Evolutionary conservation across 1,140 invertebrate species (phyloP), one percentile per base, ranked within the genome.

Genomic region (Drosophila sp.): DNA sequence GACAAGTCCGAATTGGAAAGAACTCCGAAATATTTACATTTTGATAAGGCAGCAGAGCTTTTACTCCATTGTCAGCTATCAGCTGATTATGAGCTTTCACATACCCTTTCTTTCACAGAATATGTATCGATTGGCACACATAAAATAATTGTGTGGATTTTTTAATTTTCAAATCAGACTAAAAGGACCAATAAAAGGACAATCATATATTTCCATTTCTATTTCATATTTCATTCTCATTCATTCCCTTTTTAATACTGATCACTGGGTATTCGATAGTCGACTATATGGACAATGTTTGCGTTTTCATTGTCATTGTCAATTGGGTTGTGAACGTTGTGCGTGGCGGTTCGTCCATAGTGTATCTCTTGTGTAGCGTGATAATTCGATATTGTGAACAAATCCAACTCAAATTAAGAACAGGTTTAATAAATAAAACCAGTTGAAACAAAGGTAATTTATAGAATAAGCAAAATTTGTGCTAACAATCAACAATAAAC

Each of bases 401-500:
- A 10, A 4, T 3, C 17, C 17, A 17, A 17, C 4, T 23, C 4
- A 17, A 17, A 47, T 23, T 23, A 23, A 23, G 17, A 25, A 41
- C 25, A n/a, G 6, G 6, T 41, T 41, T 60, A 32, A 10, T 30
- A 29, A 17, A 41, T n/a, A 61, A 8, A 7, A 29, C 10, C 8
- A 41, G 8, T 2, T 27, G 47, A 62, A 47, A 40, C 1, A 30
- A 32, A 63, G 41, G 44, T 63, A 44, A 50, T 1, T 27, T 0
- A 27, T 6, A 10, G 11, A 32, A 11, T 29, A 1, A 32, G 17
- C 4, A 11, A 10, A 44, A 50, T 47, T 25, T 33, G 17, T 11
- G 5, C 25, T 1, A 7, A 11, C 11, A 11, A 29, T 29, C 29
- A 58, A 64, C 30, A 50, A 58, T 35, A 23, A 60, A 57, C 75